Conservation (phyloP, 1,140 invertebrate genomes). For the Venustaconcha ellipsiformis region DNA sequence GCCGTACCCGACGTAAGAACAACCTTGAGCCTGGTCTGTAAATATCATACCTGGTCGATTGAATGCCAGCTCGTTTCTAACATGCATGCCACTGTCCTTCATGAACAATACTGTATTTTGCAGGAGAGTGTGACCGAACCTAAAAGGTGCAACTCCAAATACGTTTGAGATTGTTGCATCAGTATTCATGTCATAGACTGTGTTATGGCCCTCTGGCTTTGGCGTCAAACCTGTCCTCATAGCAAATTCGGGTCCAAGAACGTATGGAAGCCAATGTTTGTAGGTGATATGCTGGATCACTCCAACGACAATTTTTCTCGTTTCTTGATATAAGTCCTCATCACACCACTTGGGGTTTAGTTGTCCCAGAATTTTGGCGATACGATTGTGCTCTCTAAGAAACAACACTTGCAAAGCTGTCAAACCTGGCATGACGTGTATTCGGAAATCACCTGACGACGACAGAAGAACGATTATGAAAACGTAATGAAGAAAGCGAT, state of each 20-base stretch:
- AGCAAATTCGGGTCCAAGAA: conserved; percentile 74
- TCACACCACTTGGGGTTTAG: conserved; percentile 95
- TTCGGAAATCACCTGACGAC: conserved; percentile 30
- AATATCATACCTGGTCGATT: conserved; percentile 29
- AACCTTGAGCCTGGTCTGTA: conserved; percentile 15
- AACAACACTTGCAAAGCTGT: conserved; percentile 95
- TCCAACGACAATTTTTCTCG: conserved; percentile 81
- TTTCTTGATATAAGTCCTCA: conserved; percentile 92
- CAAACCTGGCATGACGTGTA: conserved; percentile 71
- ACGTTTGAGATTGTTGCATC: conserved; percentile 92
- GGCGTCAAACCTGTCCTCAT: conserved; percentile 22
- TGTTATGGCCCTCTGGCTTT: conserved; percentile 6
- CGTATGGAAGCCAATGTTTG: conserved; percentile 87
- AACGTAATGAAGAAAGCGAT: conserved; percentile 22
- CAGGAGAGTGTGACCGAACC: conserved; percentile 96
- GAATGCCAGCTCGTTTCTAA: conserved; percentile 25
- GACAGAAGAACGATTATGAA: background rate
- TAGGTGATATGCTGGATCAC: conserved; percentile 85
- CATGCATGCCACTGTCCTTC: conserved; percentile 12
- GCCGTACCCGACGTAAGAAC: conserved; percentile 19
- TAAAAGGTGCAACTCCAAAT: conserved; percentile 93
- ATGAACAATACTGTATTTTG: conserved; percentile 20
- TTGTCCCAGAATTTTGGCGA: conserved; percentile 80
- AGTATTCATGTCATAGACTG: conserved; percentile 78
- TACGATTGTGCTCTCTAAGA: conserved; percentile 93